phyloP scores from a whole-genome alignment of 2,888 invertebrate species.

The Orchestes rusci region DNA sequence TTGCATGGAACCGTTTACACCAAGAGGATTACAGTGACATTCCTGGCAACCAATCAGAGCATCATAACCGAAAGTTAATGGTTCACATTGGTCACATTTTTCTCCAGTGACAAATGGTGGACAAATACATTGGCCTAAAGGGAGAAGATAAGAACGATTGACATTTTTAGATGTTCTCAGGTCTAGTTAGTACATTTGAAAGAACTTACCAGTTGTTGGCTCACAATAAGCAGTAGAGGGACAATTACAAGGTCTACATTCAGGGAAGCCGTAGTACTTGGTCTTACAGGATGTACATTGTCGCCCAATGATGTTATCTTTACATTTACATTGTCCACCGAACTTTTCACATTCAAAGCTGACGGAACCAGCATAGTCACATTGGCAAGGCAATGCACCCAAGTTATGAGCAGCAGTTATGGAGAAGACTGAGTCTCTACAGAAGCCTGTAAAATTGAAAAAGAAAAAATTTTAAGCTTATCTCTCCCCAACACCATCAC shows the following conservation, averaged over 20 bases:
- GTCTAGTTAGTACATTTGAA: too few species aligned
- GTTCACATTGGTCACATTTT: constrained; percentile 82
- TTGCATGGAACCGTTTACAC: constrained; percentile 70
- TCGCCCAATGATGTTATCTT: constrained; percentile 87
- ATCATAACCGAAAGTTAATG: constrained; percentile 87
- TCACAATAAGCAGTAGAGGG: constrained; percentile 73
- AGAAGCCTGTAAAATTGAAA: constrained; percentile 62
- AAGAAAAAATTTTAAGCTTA: too few species aligned
- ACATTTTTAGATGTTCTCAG: neutral
- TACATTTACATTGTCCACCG: constrained; percentile 95
- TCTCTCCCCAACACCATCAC: too few species aligned
- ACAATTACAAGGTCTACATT: constrained; percentile 84
- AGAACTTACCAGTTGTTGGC: constrained; percentile 46
- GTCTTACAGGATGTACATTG: constrained; percentile 74
- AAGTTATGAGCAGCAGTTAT: constrained; percentile 92
- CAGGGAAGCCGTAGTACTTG: constrained; percentile 92
- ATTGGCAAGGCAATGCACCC: constrained; percentile 83
- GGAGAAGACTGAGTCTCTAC: constrained; percentile 85
- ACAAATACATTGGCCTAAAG: constrained; percentile 69
- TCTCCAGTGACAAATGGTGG: constrained; percentile 85
- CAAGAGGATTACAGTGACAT: constrained; percentile 82
- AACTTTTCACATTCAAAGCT: constrained; percentile 87
- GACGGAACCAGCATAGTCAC: constrained; percentile 79
- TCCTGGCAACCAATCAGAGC: constrained; percentile 91
- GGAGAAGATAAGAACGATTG: neutral